Evolutionary conservation across 2,797 vertebrate species (phyloP).

Genomic region (Pristis pectinata): DNA sequence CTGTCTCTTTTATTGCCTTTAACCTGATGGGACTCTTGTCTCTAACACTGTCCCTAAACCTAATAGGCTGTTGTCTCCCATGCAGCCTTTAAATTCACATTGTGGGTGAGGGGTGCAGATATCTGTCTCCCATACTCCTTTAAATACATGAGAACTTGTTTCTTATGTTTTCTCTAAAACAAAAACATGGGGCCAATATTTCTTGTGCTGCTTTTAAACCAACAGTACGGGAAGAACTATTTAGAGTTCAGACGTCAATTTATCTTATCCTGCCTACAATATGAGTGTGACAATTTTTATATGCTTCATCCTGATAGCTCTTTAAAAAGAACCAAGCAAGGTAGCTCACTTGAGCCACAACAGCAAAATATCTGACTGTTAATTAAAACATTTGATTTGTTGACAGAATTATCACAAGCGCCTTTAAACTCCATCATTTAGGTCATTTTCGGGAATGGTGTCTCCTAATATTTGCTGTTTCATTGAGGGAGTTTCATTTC

Average conservation of each 20-base stretch:
- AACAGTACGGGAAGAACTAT: neutral
- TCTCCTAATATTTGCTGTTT: neutral
- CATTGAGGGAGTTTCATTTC: neutral
- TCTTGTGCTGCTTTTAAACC: too few species aligned
- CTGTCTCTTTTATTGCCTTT: too few species aligned
- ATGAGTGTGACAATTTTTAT: neutral
- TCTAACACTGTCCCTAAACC: too few species aligned
- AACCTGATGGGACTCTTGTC: too few species aligned
- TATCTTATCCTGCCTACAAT: neutral
- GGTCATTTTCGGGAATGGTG: too few species aligned
- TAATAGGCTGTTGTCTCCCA: too few species aligned
- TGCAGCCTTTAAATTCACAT: too few species aligned
- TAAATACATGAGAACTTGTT: too few species aligned
- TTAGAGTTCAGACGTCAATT: neutral
- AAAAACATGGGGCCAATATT: too few species aligned
- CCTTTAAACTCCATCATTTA: neutral
- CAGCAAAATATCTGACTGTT: neutral
- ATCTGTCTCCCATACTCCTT: too few species aligned
- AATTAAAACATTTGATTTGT: neutral
- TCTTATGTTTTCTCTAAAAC: too few species aligned
- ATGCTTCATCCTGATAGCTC: neutral
- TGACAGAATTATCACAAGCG: neutral
- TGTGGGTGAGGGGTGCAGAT: too few species aligned
- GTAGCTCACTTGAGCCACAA: neutral
- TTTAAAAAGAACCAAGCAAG: neutral